Percentiles rank a stretch among this genome's conserved stretches.
Evolutionary conservation across 1,140 invertebrate genomes (phyloP).

Genomic region (Aplysia californica): DNA sequence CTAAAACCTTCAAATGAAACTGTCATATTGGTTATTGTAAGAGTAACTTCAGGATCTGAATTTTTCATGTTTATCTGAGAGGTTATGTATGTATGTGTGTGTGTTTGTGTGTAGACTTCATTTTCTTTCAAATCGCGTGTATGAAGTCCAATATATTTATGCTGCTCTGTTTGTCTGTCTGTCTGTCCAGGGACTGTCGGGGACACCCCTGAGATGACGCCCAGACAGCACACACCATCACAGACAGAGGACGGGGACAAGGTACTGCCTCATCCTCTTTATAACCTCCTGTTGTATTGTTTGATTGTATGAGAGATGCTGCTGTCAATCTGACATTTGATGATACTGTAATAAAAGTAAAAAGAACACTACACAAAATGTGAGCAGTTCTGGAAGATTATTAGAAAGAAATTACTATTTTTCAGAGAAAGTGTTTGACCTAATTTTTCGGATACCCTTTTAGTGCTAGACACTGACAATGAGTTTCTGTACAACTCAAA

Average conservation of each 20-base stretch:
- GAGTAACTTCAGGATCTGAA: neutral
- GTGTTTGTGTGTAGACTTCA: neutral
- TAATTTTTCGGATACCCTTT: no score
- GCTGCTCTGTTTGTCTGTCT: neutral
- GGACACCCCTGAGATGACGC: neutral
- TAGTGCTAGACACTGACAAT: no score
- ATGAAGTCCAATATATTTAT: neutral
- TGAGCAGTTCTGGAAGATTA: neutral
- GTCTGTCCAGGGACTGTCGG: neutral
- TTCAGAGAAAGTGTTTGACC: neutral
- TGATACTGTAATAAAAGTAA: neutral
- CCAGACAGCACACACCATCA: conserved; percentile 15
- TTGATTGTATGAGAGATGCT: neutral
- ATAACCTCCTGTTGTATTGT: neutral
- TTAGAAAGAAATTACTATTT: neutral
- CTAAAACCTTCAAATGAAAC: no score
- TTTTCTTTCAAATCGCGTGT: neutral
- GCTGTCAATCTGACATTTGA: neutral
- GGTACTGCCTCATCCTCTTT: neutral
- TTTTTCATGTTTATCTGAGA: neutral
- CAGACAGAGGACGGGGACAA: conserved; percentile 20
- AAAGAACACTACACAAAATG: neutral
- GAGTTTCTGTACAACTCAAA: no score
- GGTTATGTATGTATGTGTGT: neutral
- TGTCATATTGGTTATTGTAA: no score